Conservation (phyloP, 2,113 vertebrate genomes). For the Ia io region DNA sequence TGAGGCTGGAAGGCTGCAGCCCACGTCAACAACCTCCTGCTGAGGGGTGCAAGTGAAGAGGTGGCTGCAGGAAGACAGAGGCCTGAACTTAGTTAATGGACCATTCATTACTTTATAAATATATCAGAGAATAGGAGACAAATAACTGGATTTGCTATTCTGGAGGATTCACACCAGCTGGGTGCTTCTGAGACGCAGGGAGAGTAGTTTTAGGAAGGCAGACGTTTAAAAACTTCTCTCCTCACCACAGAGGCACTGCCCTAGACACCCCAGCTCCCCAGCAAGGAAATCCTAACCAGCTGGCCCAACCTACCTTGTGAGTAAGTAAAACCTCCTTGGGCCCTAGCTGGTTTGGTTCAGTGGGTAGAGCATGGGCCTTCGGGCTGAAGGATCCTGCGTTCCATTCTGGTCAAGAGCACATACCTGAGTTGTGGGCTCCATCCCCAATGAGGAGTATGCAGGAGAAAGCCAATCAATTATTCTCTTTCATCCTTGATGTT, state of each 20-base stretch:
- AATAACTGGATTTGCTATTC: background rate
- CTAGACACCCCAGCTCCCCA: background rate
- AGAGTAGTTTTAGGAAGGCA: background rate
- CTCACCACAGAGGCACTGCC: background rate
- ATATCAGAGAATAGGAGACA: background rate
- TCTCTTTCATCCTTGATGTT: too few species aligned
- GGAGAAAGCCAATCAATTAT: too few species aligned
- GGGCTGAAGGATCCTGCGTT: too few species aligned
- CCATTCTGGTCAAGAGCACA: too few species aligned
- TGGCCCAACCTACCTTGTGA: background rate
- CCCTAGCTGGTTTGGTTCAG: too few species aligned
- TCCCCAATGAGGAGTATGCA: too few species aligned
- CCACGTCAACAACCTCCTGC: background rate
- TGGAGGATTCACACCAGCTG: conserved; percentile 36
- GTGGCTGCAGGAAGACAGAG: background rate
- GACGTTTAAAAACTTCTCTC: background rate
- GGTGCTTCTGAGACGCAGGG: background rate
- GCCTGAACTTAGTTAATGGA: conserved; percentile 52
- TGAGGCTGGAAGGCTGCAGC: background rate
- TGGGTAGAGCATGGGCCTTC: too few species aligned
- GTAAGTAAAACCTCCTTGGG: background rate
- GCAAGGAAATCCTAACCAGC: background rate
- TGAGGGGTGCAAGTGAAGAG: background rate
- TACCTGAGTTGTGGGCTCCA: too few species aligned
- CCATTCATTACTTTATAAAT: conserved; percentile 50